Conservation (phyloP, 2,113 vertebrate species). For the Catharus fuscescens region DNA sequence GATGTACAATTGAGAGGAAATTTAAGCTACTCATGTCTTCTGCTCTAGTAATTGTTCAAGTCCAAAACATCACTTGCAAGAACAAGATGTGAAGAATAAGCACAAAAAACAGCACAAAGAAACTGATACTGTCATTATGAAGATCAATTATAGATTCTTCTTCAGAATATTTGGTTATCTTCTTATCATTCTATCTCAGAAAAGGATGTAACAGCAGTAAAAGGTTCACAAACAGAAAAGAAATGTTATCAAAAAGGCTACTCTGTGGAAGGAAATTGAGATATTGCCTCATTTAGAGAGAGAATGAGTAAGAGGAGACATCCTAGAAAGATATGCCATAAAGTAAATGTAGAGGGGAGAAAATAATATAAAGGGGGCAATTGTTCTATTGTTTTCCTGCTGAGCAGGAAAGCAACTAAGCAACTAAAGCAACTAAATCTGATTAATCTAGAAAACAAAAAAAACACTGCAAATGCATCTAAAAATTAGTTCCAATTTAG, state of each 20-base stretch:
- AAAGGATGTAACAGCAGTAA: constrained; percentile 12
- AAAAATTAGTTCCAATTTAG: not conserved
- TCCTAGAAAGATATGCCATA: not conserved
- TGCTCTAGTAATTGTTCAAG: not conserved
- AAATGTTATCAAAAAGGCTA: not conserved
- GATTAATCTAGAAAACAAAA: not conserved
- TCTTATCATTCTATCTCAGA: not conserved
- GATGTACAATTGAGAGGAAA: not conserved
- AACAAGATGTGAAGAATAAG: not conserved
- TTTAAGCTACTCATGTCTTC: not conserved
- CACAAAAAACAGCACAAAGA: not conserved
- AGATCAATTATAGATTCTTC: not conserved
- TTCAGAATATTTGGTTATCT: not conserved
- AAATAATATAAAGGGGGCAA: not conserved
- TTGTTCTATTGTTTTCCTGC: not conserved
- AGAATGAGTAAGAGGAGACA: not conserved
- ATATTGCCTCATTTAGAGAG: constrained; percentile 27
- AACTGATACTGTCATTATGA: not conserved
- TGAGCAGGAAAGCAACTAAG: not conserved
- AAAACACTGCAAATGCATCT: not conserved
- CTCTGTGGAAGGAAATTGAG: constrained; percentile 24
- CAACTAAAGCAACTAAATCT: not conserved
- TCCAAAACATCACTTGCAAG: not conserved
- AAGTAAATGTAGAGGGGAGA: not conserved
- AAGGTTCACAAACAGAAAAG: not conserved